These are phyloP conservation scores for Trinectes maculatus DNA, from an alignment of 2,113 vertebrate genomes.

Conservation along the genomic window DNA sequence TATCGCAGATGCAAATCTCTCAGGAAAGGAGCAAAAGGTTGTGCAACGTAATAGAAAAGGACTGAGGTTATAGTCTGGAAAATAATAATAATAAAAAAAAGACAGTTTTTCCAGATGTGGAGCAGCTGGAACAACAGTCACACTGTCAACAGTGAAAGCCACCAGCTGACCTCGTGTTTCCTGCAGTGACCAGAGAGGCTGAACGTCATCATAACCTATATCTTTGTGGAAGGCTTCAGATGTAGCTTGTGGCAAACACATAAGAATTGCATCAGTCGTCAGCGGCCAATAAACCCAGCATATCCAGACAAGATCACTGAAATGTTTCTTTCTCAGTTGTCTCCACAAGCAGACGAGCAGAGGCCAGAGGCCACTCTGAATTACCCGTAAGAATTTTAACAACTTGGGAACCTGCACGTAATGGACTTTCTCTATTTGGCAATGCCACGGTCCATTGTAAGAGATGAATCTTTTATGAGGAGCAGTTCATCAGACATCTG, in stretches of 20 bases:
- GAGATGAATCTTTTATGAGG: constrained; percentile 72
- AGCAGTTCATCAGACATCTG: constrained; percentile 75
- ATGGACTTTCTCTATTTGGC: constrained; percentile 66
- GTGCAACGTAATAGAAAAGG: constrained; percentile 2
- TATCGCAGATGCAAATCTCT: constrained; percentile 10
- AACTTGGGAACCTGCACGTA: constrained; percentile 49
- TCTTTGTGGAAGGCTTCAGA: constrained; percentile 13
- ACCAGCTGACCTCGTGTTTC: constrained; percentile 28
- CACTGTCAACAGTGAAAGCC: constrained; percentile 28
- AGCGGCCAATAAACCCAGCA: constrained; percentile 1
- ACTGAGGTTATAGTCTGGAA: constrained; percentile 16
- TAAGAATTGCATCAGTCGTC: constrained; percentile 10
- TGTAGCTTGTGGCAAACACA: constrained; percentile 14
- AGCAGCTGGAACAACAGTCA: constrained; percentile 9
- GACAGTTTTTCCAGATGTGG: constrained; percentile 21
- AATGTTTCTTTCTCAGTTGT: constrained; percentile 23
- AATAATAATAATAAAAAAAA: constrained; percentile 8
- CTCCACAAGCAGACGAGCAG: constrained; percentile 27
- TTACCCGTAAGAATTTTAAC: constrained; percentile 70
- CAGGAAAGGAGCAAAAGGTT: neutral
- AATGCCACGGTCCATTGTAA: constrained; percentile 64
- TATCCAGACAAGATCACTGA: constrained; percentile 25
- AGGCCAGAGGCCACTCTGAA: constrained; percentile 56
- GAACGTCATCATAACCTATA: constrained; percentile 16
- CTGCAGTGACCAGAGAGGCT: constrained; percentile 3